Conservation (phyloP, 2,113 vertebrate species). For the Hiodon alosoides region DNA sequence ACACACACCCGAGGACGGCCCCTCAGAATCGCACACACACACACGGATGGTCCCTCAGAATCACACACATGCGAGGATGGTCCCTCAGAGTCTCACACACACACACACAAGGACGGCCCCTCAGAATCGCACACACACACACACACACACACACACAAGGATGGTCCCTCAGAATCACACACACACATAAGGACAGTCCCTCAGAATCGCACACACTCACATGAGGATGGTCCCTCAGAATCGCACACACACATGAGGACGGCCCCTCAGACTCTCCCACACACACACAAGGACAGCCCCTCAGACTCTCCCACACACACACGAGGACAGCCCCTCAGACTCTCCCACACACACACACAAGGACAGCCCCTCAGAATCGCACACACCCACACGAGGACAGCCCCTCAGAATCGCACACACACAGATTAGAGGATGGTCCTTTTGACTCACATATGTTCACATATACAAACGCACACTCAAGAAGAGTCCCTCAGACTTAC, state of each 20-base stretch:
- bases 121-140: too few relatives aligned
- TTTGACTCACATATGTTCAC: neutral
- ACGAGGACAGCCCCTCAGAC: slow-evolving; percentile 11
- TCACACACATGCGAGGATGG: neutral
- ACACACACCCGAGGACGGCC: slow-evolving; percentile 20
- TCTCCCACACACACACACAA: slow-evolving; percentile 31
- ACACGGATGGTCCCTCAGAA: neutral
- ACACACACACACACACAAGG: too few relatives aligned
- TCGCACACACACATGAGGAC: too few relatives aligned
- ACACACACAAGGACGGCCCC: too few relatives aligned
- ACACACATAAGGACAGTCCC: too few relatives aligned
- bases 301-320: neutral
- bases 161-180: too few relatives aligned
- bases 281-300: too few relatives aligned
- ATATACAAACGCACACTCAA: neutral
- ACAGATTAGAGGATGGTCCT: neutral
- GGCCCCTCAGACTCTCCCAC: too few relatives aligned
- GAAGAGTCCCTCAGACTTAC: too few relatives aligned
- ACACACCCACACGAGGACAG: slow-evolving; percentile 34
- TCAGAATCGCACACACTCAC: too few relatives aligned
- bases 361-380: slow-evolving; percentile 6
- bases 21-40: slow-evolving; percentile 2
- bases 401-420: neutral
- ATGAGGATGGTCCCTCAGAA: too few relatives aligned
- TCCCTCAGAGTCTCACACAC: too few relatives aligned